Base-by-base conservation (phyloP, 2,797 vertebrate species). In the Bradypodion ventrale region DNA sequence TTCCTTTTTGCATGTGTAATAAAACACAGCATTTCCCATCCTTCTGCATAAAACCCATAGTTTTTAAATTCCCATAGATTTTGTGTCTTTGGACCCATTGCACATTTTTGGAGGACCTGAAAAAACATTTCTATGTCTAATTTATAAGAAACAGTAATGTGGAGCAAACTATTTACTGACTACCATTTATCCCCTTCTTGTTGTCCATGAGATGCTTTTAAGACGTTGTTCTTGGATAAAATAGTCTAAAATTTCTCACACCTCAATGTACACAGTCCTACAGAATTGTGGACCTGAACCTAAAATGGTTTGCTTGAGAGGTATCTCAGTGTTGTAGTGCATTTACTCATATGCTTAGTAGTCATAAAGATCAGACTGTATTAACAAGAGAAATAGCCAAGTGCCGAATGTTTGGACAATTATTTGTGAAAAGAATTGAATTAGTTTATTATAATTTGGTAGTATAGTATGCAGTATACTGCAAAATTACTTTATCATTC, bases 1-100 rank as follows among this genome's bases (percentile, higher is more conserved):
- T 96, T 96, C 93, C 94, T 96, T 93, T 93, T 94, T 96, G 95
- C 95, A 97, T 95, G 94, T 95, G 94, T 96, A 96, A 96, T 96
- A 95, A 96, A 96, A 96, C 95, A 93, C 95, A 95, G 96, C 95
- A 96, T 94, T 96, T 95, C 95, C 94, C 94, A 95, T 92, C 93
- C 91, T 92, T 95, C 94, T 91, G 94, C 94, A 96, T 95, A 95
- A 95, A 95, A 95, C 96, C 94, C 95, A 93, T 95, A 96, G 94
- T 95, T 95, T 96, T 96, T 96, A 96, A 95, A 96, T 95, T 94
- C 92, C 93, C 95, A 95, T 93, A 94, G 93, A 94, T 93, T 93
- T 94, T 85, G 89, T 94, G 93, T 94, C 95, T 96, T 93, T 95
- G 92, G 94, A 94, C 93, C 93, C 94, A 92, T 91, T 91, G 93